A percentile compares a stretch with the other conserved stretches of the same genome.
phyloP scores from a whole-genome alignment of 2,113 vertebrate genomes.

The Corythoichthys haematopterus region DNA sequence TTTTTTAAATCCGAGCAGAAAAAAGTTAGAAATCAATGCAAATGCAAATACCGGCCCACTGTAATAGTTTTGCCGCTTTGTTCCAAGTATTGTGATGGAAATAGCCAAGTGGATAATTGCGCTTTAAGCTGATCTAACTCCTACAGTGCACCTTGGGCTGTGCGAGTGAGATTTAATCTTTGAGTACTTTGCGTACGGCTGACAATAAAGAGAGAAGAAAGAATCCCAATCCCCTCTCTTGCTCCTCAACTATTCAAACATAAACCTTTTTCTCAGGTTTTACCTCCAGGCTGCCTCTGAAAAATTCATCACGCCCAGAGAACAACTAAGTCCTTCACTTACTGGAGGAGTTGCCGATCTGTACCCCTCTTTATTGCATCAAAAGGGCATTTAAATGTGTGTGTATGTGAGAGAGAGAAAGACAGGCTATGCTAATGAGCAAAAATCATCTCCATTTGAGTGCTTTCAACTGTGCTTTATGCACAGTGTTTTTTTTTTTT shows the following conservation, averaged over 20 bases:
- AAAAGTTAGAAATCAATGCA: slow-evolving; percentile 17
- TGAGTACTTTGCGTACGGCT: slow-evolving; percentile 50
- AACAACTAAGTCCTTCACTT: slow-evolving; percentile 56
- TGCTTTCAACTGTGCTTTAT: slow-evolving; percentile 60
- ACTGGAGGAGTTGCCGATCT: slow-evolving; percentile 46
- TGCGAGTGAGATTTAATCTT: slow-evolving; percentile 44
- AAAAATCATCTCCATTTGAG: slow-evolving; percentile 54
- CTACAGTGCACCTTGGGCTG: slow-evolving; percentile 42
- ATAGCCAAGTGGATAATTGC: slow-evolving; percentile 29
- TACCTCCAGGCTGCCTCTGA: slow-evolving; percentile 56
- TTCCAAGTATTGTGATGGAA: slow-evolving; percentile 39
- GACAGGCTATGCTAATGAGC: slow-evolving; percentile 57
- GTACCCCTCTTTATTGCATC: slow-evolving; percentile 58
- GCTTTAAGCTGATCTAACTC: slow-evolving; percentile 55
- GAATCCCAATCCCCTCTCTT: slow-evolving; percentile 38
- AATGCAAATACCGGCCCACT: slow-evolving; percentile 31
- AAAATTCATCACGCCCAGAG: slow-evolving; percentile 65
- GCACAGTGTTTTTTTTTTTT: background rate
- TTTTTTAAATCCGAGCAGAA: background rate
- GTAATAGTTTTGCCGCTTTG: slow-evolving; percentile 41
- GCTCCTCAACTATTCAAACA: slow-evolving; percentile 63
- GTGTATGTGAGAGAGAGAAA: slow-evolving; percentile 15
- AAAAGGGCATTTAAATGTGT: slow-evolving; percentile 43
- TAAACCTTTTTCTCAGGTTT: slow-evolving; percentile 64
- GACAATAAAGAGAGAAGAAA: slow-evolving; percentile 56